Conservation (phyloP, 2,113 vertebrate species). For the Martes martes region DNA sequence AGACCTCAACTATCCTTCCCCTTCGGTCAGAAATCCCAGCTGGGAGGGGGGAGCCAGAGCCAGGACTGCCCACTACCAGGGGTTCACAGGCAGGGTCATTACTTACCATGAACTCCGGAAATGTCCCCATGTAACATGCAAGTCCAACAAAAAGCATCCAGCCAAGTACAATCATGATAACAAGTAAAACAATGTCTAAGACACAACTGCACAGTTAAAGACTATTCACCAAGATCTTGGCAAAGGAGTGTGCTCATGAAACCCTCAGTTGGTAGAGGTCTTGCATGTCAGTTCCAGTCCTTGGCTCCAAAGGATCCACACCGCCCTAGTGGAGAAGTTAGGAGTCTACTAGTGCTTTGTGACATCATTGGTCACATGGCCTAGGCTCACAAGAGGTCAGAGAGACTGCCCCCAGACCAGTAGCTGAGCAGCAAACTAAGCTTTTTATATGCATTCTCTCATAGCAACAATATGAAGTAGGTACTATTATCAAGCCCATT, state of each 20-base stretch:
- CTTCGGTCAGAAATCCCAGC: neutral
- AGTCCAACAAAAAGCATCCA: conserved; percentile 74
- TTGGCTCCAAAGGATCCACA: conserved; percentile 24
- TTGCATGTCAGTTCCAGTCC: conserved; percentile 45
- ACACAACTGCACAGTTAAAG: neutral
- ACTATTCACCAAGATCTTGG: conserved; percentile 45
- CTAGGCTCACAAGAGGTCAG: neutral
- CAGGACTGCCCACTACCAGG: neutral
- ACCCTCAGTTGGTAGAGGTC: conserved; percentile 29
- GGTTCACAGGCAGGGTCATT: neutral
- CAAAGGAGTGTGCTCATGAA: conserved; percentile 42
- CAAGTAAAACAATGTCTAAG: conserved; percentile 44
- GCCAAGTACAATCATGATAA: conserved; percentile 68
- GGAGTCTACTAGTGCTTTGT: conserved; percentile 50
- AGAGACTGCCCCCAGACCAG: neutral
- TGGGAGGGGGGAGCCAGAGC: neutral
- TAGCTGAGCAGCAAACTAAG: neutral
- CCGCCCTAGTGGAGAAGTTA: neutral
- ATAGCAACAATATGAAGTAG: neutral
- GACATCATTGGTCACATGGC: conserved; percentile 47
- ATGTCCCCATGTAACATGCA: conserved; percentile 68
- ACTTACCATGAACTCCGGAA: conserved; percentile 67
- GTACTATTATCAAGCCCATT: neutral
- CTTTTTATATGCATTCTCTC: neutral
- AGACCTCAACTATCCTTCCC: neutral